Evolutionary conservation across 2,113 vertebrate genomes (phyloP).

Genomic region (Labeo catla): DNA sequence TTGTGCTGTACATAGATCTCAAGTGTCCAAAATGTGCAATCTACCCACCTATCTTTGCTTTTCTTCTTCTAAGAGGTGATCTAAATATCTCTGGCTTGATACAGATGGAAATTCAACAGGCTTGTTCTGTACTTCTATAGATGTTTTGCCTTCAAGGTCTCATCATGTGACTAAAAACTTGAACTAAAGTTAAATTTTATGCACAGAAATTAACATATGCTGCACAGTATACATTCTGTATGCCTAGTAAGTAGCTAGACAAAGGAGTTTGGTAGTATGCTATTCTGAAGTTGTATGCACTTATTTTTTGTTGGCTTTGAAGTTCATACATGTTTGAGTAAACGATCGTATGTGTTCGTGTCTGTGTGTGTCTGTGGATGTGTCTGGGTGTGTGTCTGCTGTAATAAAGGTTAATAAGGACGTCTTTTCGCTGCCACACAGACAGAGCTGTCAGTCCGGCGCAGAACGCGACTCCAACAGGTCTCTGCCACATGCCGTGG

Average conservation of each 20-base stretch:
- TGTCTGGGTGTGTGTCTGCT: constrained; percentile 36
- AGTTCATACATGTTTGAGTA: not conserved
- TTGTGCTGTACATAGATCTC: not conserved
- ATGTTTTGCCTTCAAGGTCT: not conserved
- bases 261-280: not conserved
- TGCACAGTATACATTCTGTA: not conserved
- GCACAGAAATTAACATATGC: not conserved
- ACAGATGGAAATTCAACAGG: not conserved
- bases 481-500: constrained; percentile 65
- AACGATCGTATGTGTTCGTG: not conserved
- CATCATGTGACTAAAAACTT: not conserved
- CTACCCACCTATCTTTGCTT: not conserved
- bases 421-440: constrained; percentile 57
- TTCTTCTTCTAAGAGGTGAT: not conserved
- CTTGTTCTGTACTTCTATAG: not conserved
- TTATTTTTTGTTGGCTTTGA: not conserved
- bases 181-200: not conserved
- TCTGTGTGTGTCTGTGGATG: not conserved
- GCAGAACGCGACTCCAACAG: constrained; percentile 57
- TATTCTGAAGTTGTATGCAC: not conserved
- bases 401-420: constrained; percentile 73
- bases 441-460: constrained; percentile 61
- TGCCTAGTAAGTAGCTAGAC: not conserved
- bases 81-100: not conserved
- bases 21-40: no score